Evolutionary conservation across 37 sponge, comb jelly and placozoan genomes (phyloP).

Genomic region (Theonella swinhoei): DNA sequence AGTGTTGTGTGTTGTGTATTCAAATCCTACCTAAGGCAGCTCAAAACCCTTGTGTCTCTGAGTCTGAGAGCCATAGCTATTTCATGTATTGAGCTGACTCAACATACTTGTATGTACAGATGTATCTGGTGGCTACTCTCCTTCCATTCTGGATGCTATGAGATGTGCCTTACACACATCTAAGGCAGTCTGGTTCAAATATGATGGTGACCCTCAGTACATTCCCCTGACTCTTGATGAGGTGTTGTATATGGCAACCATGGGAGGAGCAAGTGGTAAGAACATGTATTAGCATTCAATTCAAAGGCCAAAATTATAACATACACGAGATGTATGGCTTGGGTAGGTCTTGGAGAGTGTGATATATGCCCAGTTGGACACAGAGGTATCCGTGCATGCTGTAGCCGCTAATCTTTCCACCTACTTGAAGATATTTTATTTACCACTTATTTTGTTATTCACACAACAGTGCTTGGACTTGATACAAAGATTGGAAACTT

Average conservation of each 20-base stretch:
- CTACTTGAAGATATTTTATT: neutral
- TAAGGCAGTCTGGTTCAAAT: constrained; percentile 43
- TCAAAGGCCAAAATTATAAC: too few relatives aligned
- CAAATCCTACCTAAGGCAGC: neutral
- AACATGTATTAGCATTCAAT: too few relatives aligned
- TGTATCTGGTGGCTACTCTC: constrained; percentile 78
- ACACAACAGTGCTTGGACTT: constrained; percentile 63
- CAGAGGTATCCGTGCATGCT: too few relatives aligned
- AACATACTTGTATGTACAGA: constrained; percentile 34
- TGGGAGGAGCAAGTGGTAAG: constrained; percentile 80
- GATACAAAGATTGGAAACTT: constrained; percentile 73
- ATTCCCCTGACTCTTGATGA: constrained; percentile 51
- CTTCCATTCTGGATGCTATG: constrained; percentile 69
- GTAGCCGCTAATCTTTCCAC: too few relatives aligned
- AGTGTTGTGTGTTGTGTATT: neutral
- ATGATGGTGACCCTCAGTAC: neutral
- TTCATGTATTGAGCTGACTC: neutral
- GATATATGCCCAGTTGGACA: too few relatives aligned
- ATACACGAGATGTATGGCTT: too few relatives aligned
- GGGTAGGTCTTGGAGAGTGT: too few relatives aligned
- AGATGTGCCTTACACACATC: constrained; percentile 50
- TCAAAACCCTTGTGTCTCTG: too few relatives aligned
- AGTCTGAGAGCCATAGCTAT: too few relatives aligned
- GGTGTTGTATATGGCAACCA: constrained; percentile 81
- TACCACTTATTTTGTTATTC: too few relatives aligned